phyloP scores from a whole-genome alignment of 1,140 invertebrate species.

The Bilobella aurantiaca region DNA sequence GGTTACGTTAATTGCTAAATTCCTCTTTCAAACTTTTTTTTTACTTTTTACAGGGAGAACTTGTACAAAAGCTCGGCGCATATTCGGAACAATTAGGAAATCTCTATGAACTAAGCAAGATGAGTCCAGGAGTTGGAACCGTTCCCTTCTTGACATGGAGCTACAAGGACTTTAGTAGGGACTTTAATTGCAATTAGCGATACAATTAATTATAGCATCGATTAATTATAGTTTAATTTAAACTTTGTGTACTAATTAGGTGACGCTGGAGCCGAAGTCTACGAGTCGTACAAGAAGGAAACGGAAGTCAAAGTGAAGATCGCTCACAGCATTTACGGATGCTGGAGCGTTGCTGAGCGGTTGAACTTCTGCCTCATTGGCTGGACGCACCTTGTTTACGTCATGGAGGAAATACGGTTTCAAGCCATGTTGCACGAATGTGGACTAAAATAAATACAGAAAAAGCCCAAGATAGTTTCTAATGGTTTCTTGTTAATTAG shows the following conservation, averaged over 20 bases:
- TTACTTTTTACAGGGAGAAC: neutral
- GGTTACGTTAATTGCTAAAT: neutral
- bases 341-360: neutral
- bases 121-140: too few species aligned
- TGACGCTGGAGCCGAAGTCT: neutral
- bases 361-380: neutral
- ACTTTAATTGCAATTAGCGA: too few species aligned
- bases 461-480: too few species aligned
- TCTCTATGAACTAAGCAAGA: neutral
- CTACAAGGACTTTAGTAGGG: neutral
- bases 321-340: neutral
- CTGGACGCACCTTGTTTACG: constrained; percentile 5
- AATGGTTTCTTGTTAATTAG: too few species aligned
- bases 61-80: neutral
- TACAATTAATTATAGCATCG: too few species aligned
- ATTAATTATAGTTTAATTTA: neutral
- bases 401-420: neutral
- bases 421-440: neutral
- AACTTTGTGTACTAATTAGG: neutral
- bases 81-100: neutral
- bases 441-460: neutral
- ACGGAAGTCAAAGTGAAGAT: neutral
- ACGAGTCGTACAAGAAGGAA: neutral
- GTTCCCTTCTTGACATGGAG: constrained; percentile 7
- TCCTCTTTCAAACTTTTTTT: neutral